These are phyloP conservation scores for Agrypnia vestita DNA, from an alignment of 1,140 invertebrate genomes.

Conservation along the genomic window DNA sequence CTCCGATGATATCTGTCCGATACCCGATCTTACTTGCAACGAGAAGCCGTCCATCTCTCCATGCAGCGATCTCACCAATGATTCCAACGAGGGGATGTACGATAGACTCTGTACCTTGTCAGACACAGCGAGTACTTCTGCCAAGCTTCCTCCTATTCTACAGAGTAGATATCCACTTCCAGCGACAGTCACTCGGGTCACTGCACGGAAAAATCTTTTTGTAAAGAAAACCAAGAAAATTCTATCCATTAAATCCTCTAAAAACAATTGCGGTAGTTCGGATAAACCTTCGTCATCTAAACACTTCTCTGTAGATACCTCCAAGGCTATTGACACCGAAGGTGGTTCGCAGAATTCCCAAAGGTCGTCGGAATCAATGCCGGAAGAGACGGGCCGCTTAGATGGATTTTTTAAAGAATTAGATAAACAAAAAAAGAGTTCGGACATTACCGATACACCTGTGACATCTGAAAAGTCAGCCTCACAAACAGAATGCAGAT, in stretches of 20 bases:
- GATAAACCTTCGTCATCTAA: conserved; percentile 42
- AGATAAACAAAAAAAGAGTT: conserved; percentile 45
- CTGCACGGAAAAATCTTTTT: conserved; percentile 61
- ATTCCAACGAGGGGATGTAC: conserved; percentile 62
- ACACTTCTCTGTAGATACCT: conserved; percentile 8
- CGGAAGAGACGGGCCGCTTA: conserved; percentile 5
- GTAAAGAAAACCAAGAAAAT: conserved; percentile 70
- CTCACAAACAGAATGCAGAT: background rate
- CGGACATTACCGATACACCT: background rate
- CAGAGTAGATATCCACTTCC: conserved; percentile 23
- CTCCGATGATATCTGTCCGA: conserved; percentile 66
- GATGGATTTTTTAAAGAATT: conserved; percentile 48
- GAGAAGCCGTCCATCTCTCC: conserved; percentile 72
- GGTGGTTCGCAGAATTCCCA: conserved; percentile 1
- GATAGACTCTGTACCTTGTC: conserved; percentile 60
- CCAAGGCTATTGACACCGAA: background rate
- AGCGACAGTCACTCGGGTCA: background rate
- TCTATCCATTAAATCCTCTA: conserved; percentile 69
- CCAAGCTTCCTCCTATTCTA: conserved; percentile 19
- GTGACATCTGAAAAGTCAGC: conserved; percentile 30
- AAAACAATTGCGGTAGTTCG: conserved; percentile 46
- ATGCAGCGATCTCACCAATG: conserved; percentile 68
- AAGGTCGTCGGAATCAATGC: background rate
- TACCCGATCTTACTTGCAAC: conserved; percentile 71
- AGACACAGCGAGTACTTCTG: conserved; percentile 20